Base-by-base conservation (phyloP, 2,888 invertebrate genomes). In the Dynastes tityus region DNA sequence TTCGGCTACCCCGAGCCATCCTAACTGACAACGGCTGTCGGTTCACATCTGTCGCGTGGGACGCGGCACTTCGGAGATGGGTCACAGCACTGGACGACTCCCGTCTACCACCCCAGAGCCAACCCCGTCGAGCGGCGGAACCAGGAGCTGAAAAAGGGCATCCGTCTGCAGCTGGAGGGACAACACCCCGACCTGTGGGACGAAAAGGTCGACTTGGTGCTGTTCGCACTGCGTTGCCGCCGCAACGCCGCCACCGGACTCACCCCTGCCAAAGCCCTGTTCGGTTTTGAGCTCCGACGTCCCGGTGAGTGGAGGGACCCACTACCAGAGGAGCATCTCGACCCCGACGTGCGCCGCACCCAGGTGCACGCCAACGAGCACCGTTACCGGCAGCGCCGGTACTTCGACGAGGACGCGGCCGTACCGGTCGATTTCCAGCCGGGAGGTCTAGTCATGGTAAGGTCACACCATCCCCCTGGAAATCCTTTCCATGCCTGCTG, bases 91-190 rank as follows among this genome's bases (percentile, higher is more conserved):
- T 84, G 82, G 81, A 82, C 81, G 0, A 85, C 83, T 0, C 78
- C 84, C 0, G 78, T 80, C 0, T 83, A 83, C 65, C 83, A 84
- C 65, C 82, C 83, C 2, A 71, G 76, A 32, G 83, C 82, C 3
- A 84, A 83, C 61, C 81, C 82, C 2, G 80, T 79, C 1, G 80
- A 85, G 63, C 27, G 83, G 3, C 71, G 82, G 1, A 83, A 84
- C 61, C 83, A 84, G 37, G 83, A 83, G 29, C 78, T 85, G 1
- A 84, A 84, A 61, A 82, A 83, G 77, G 82, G 49, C 1, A 8
- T 49, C 49, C 49, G 49, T 4, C 11, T 49, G 2, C 49, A 49
- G 11, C 49, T 49, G 11, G 11, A 49, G 3, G 49, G 13, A 13
- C 11, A 5, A 2, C 49, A 49, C 49, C 49, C 0, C 49, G 49